Evolutionary conservation across 2,888 invertebrate species (phyloP).

Genomic region (Criorhina ranunculi): DNA sequence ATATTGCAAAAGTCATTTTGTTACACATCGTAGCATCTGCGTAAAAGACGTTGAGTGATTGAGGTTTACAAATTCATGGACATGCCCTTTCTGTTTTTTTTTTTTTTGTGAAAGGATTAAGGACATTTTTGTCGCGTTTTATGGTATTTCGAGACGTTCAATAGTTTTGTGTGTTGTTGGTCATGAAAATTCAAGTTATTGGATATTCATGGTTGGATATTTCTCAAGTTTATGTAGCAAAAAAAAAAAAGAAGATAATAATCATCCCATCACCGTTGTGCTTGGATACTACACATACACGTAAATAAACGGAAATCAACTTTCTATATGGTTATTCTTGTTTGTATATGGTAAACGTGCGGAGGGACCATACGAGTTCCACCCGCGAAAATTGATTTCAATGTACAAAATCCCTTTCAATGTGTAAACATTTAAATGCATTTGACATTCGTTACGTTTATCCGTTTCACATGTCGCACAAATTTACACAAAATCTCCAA

Average conservation of each 20-base stretch:
- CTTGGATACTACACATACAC: neutral
- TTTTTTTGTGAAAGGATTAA: conserved; percentile 51
- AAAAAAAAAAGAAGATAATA: neutral
- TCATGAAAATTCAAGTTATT: conserved; percentile 38
- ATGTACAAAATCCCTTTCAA: conserved; percentile 27
- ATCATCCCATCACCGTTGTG: neutral
- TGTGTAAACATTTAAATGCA: conserved; percentile 40
- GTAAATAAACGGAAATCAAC: conserved; percentile 24
- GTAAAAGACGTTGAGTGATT: conserved; percentile 63
- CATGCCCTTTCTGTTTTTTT: no score
- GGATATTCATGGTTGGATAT: conserved; percentile 1
- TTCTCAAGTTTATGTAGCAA: neutral
- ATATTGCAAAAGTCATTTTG: conserved; percentile 60
- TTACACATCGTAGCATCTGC: conserved; percentile 56
- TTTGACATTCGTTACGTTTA: conserved; percentile 42
- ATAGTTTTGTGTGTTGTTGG: conserved; percentile 41
- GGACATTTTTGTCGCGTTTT: conserved; percentile 36
- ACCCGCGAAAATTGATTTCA: conserved; percentile 37
- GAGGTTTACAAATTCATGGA: conserved; percentile 65
- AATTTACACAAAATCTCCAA: conserved; percentile 43
- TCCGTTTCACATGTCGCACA: conserved; percentile 44
- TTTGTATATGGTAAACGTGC: neutral
- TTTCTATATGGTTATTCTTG: conserved; percentile 2
- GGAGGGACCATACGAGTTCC: neutral
- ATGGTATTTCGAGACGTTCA: conserved; percentile 31